Evolutionary conservation across 2,113 vertebrate genomes (phyloP).

Genomic region (Xiphias gladius): DNA sequence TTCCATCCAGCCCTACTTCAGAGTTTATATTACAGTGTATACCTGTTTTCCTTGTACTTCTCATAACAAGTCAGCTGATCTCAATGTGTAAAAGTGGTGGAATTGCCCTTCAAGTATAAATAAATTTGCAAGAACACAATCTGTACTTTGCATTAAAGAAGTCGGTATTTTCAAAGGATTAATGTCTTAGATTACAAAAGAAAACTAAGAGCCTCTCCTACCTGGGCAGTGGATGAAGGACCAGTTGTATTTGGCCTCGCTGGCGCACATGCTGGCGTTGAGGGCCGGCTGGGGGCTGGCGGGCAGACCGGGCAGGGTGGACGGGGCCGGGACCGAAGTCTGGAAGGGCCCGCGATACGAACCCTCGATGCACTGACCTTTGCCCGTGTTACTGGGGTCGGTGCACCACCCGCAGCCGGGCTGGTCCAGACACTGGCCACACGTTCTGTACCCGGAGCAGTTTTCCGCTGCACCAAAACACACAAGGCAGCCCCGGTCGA

Average conservation of each 20-base stretch:
- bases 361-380: conserved; percentile 94
- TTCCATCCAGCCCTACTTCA: no score
- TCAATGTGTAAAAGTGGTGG: no score
- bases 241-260: conserved; percentile 92
- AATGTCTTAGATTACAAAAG: neutral
- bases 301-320: conserved; percentile 87
- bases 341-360: conserved; percentile 92
- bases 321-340: conserved; percentile 82
- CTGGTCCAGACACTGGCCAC: conserved; percentile 94
- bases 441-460: conserved; percentile 96
- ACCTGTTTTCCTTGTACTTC: neutral
- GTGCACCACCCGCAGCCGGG: conserved; percentile 98
- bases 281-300: conserved; percentile 87
- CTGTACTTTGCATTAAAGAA: neutral
- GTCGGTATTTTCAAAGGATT: neutral
- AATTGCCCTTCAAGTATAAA: neutral
- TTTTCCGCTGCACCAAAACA: conserved; percentile 89
- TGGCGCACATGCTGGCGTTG: conserved; percentile 91
- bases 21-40: no score
- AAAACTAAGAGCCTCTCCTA: conserved; percentile 49
- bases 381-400: conserved; percentile 94
- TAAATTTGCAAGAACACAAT: neutral
- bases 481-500: neutral
- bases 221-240: conserved; percentile 98
- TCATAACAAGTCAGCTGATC: neutral